phyloP scores from a whole-genome alignment of 2,888 invertebrate species.

The Coenonympha glycerion region DNA sequence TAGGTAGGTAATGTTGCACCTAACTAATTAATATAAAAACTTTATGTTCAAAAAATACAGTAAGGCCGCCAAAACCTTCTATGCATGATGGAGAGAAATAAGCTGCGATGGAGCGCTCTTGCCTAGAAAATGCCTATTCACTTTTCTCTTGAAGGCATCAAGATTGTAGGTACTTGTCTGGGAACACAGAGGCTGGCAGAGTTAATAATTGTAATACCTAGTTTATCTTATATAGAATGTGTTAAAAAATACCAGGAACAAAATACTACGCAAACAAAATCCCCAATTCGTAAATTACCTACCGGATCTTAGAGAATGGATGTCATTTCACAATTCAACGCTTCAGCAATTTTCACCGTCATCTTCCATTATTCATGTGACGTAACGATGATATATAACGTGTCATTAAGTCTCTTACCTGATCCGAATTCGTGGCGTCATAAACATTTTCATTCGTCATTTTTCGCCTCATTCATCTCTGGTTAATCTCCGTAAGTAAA shows the following conservation, averaged over 20 bases:
- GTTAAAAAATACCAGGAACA: background rate
- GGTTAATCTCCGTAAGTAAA: slow-evolving; percentile 23
- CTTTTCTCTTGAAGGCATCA: too few species aligned
- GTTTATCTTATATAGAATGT: too few species aligned
- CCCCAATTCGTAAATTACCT: slow-evolving; percentile 1
- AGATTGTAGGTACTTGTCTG: too few species aligned
- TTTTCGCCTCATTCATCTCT: slow-evolving; percentile 31
- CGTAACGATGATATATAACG: slow-evolving; percentile 51
- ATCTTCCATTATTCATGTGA: slow-evolving; percentile 52
- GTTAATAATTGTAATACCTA: too few species aligned
- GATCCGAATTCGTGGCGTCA: slow-evolving; percentile 38
- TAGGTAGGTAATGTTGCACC: too few species aligned
- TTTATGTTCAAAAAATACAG: too few species aligned
- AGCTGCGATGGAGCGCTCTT: too few species aligned
- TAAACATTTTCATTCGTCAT: slow-evolving; percentile 41
- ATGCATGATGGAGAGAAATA: too few species aligned
- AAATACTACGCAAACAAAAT: background rate
- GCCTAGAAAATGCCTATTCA: too few species aligned
- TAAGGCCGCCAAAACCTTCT: too few species aligned
- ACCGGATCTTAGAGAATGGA: slow-evolving; percentile 19
- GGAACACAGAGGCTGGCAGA: too few species aligned
- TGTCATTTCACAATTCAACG: slow-evolving; percentile 36
- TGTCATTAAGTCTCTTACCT: slow-evolving; percentile 52
- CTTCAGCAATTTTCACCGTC: slow-evolving; percentile 32
- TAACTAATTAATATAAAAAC: too few species aligned